These are phyloP conservation scores for Neotoxoptera formosana DNA, from an alignment of 1,140 invertebrate species.

Conservation along the genomic window DNA sequence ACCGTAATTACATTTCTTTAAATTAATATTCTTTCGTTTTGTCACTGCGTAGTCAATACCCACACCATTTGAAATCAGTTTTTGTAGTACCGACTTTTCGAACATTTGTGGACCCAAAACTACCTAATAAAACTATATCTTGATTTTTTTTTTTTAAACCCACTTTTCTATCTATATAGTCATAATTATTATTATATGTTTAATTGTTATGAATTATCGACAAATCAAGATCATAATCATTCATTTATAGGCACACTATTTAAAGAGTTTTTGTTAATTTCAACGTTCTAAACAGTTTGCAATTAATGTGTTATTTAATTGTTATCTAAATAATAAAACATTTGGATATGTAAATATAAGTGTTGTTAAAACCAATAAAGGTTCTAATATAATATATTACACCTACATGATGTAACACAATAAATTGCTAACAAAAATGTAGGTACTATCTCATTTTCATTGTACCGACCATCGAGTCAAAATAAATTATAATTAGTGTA, in stretches of 20 bases:
- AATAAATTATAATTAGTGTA: too few relatives aligned
- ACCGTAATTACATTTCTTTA: not conserved
- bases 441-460: too few relatives aligned
- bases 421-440: too few relatives aligned
- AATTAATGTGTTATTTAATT: not conserved
- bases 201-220: not conserved
- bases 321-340: not conserved
- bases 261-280: not conserved
- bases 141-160: too few relatives aligned
- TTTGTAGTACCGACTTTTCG: not conserved
- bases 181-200: not conserved
- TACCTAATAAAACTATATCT: not conserved
- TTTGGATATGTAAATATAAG: too few relatives aligned
- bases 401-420: too few relatives aligned
- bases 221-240: not conserved
- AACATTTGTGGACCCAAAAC: not conserved
- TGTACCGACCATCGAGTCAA: too few relatives aligned
- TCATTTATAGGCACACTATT: not conserved
- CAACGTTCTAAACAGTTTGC: not conserved
- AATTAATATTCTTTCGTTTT: not conserved
- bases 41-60: not conserved
- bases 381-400: too few relatives aligned
- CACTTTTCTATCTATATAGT: not conserved
- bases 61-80: not conserved
- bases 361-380: too few relatives aligned